Evolutionary conservation across 2,888 invertebrate genomes (phyloP).

Genomic region (Eristalis pertinax): DNA sequence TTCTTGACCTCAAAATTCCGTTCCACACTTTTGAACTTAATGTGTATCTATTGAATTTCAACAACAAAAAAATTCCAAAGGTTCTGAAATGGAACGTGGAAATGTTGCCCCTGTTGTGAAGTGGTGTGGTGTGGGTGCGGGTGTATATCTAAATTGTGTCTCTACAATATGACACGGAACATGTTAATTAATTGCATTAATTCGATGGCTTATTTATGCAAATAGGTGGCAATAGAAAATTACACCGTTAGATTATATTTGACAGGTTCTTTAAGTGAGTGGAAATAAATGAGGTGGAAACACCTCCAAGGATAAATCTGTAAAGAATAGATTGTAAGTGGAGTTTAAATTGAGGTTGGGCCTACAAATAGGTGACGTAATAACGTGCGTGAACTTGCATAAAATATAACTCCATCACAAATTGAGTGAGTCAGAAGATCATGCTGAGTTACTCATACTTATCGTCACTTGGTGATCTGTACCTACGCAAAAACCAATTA

Average conservation of each 20-base stretch:
- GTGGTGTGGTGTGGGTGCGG: slow-evolving; percentile 32
- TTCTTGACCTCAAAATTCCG: slow-evolving; percentile 48
- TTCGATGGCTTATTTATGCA: slow-evolving; percentile 65
- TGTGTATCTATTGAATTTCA: slow-evolving; percentile 4
- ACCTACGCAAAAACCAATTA: neutral
- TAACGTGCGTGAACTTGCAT: neutral
- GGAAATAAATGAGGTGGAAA: slow-evolving; percentile 34
- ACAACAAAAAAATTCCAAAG: slow-evolving; percentile 1
- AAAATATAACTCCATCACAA: neutral
- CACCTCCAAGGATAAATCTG: slow-evolving; percentile 36
- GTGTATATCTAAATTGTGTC: slow-evolving; percentile 14
- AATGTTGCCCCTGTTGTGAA: slow-evolving; percentile 18
- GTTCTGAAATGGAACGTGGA: slow-evolving; percentile 23
- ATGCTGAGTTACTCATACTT: neutral
- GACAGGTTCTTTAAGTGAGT: slow-evolving; percentile 56
- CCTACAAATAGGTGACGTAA: neutral
- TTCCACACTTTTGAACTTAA: slow-evolving; percentile 39
- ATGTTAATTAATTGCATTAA: slow-evolving; percentile 68
- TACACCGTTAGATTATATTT: slow-evolving; percentile 52
- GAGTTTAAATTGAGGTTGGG: neutral
- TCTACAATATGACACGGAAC: slow-evolving; percentile 27
- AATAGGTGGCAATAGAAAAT: slow-evolving; percentile 60
- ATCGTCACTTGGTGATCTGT: neutral
- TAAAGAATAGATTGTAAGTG: neutral
- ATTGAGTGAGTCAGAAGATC: neutral